Evolutionary conservation across 2,797 vertebrate species (phyloP).

Genomic region (Micromesistius poutassou): DNA sequence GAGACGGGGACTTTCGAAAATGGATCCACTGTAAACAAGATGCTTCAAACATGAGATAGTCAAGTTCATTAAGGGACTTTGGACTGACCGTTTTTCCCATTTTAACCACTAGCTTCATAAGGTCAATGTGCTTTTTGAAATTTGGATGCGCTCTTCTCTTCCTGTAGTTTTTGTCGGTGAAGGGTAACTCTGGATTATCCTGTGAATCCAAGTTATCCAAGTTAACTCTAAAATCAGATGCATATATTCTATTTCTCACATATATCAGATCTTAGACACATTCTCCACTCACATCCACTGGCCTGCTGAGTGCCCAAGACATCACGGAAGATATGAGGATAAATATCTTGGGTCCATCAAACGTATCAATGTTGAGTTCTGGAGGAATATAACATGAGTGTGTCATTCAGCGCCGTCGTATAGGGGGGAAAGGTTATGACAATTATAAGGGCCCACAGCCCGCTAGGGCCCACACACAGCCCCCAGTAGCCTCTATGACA

Average conservation of each 20-base stretch:
- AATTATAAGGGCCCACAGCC: too few relatives aligned
- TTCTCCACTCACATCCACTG: slow-evolving; percentile 75
- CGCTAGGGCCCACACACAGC: too few relatives aligned
- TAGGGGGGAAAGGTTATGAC: too few relatives aligned
- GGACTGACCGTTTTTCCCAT: slow-evolving; percentile 84
- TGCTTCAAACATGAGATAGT: not conserved
- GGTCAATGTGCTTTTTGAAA: slow-evolving; percentile 78
- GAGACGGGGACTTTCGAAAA: not conserved
- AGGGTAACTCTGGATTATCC: slow-evolving; percentile 78
- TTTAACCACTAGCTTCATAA: slow-evolving; percentile 84
- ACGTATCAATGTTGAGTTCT: slow-evolving; percentile 78
- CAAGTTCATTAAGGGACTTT: not conserved
- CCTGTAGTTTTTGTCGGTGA: slow-evolving; percentile 84
- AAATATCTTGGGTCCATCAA: slow-evolving; percentile 80
- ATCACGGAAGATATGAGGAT: slow-evolving; percentile 90
- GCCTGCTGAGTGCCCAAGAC: slow-evolving; percentile 86
- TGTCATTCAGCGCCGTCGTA: too few relatives aligned
- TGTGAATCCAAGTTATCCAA: too few relatives aligned
- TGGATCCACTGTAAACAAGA: not conserved
- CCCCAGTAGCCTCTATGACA: too few relatives aligned
- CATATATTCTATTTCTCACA: not conserved
- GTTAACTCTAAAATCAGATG: not conserved
- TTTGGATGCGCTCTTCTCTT: slow-evolving; percentile 82
- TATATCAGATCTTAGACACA: not conserved
- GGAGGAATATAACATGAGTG: slow-evolving; percentile 12